phyloP scores from a whole-genome alignment of 1,140 invertebrate species.

The Cydia pomonella region DNA sequence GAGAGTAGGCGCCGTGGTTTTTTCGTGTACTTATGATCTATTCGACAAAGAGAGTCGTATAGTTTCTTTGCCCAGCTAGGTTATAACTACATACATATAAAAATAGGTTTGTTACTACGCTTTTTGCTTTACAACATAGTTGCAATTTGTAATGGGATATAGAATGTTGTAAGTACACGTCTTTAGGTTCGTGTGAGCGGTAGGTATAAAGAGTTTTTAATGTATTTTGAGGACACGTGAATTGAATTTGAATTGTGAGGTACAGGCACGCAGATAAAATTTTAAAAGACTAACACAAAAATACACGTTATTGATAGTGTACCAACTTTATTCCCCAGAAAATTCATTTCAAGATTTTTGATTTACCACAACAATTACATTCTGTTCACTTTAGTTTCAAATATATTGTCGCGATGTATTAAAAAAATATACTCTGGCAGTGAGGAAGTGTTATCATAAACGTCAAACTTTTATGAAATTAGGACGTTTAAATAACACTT shows the following conservation, averaged over 20 bases:
- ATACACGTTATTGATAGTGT: no score
- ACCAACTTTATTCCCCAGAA: no score
- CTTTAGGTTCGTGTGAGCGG: not conserved
- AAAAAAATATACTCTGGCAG: no score
- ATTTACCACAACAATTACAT: no score
- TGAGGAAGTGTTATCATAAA: no score
- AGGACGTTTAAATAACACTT: no score
- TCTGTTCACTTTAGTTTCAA: no score
- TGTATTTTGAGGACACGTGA: not conserved
- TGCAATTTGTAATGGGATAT: constrained; percentile 16
- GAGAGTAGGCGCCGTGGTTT: not conserved
- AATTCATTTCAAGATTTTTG: no score
- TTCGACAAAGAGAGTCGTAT: not conserved
- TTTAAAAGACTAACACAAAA: no score
- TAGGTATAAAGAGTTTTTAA: not conserved
- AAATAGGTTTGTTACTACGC: constrained; percentile 8
- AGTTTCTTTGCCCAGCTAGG: constrained; percentile 16
- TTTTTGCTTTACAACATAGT: not conserved
- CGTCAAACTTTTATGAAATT: no score
- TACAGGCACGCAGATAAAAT: no score
- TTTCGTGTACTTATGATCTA: not conserved
- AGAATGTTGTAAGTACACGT: not conserved
- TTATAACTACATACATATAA: constrained; percentile 22
- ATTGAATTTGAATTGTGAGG: not conserved
- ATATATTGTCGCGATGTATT: no score